Evolutionary conservation across 1,140 invertebrate genomes (phyloP).

Genomic region (Neodiprion fabricii): DNA sequence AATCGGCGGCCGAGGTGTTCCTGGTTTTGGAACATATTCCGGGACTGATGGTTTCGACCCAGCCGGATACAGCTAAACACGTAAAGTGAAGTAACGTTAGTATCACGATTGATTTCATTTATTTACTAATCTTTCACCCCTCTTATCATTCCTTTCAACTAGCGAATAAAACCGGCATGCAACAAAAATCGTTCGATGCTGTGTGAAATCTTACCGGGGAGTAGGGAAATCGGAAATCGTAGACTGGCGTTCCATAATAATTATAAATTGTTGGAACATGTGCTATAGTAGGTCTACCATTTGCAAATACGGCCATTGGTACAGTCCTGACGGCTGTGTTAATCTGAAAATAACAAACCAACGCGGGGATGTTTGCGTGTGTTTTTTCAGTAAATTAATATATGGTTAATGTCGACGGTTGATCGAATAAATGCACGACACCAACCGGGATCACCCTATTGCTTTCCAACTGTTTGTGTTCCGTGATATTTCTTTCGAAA

Average conservation of each 20-base stretch:
- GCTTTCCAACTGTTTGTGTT: no score
- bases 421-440: no score
- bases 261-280: conserved; percentile 33
- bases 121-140: no score
- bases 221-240: conserved; percentile 35
- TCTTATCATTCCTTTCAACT: not conserved
- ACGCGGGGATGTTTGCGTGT: no score
- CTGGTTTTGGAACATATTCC: not conserved
- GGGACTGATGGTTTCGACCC: conserved; percentile 23
- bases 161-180: conserved; percentile 3
- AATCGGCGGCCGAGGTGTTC: conserved; percentile 18
- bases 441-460: no score
- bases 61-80: conserved; percentile 29
- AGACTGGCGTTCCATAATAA: conserved; percentile 33
- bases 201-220: conserved; percentile 32
- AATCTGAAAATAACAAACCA: no score
- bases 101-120: not conserved
- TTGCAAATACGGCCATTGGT: conserved; percentile 21
- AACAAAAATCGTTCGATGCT: not conserved
- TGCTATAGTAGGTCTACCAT: conserved; percentile 26
- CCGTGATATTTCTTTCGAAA: no score
- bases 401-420: no score
- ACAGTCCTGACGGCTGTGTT: not conserved
- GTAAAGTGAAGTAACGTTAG: conserved; percentile 8
- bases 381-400: no score